Base-by-base conservation (phyloP, 1,140 invertebrate genomes). In the Chironomus tepperi region DNA sequence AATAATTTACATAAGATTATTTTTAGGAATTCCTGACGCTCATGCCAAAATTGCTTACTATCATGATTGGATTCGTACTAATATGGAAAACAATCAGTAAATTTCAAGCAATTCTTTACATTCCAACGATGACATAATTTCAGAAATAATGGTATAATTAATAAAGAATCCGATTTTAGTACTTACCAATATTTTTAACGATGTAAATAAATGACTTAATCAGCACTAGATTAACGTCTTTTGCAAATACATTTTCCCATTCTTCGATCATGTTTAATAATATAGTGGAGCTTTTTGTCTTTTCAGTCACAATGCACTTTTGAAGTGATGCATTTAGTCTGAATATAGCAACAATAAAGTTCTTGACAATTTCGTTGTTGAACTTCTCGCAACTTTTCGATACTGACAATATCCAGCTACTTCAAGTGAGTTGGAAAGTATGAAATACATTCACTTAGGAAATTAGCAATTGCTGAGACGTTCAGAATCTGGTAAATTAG, bases 171-270 rank as follows among this genome's bases (percentile, higher is more conserved):
- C 1, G 5, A 34, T 2, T 2, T 2, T 19, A 80, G 77, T 74
- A 82, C 78, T 76, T 77, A 83, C 77, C 70, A 16, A 76, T 1
- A 24, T 78, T 75, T 15, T 81, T 74, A 12, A 77, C 77, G 7
- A 82, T 43, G 10, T 75, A 73, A 83, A 84, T 87, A 84, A 87
- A 77, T 18, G 80, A 81, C 77, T 84, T 82, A 8, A 85, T 81
- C 12, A 88, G 79, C 75, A 83, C 81, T 24, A 79, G 77, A 78
- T 87, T 84, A 42, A 87, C 79, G 43, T 84, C 83, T 65, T 82
- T 79, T 10, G 84, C 81, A 77, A 88, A 87, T 19, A 89, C 78
- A 75, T 87, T 84, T 72, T 85, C 84, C 87, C 87, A 89, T 78
- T 89, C 88, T 57, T 87, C 84, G 15, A 86, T 78, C n/a, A 85